Evolutionary conservation across 2,113 vertebrate genomes (phyloP), one percentile per base, ranked within the genome.

Genomic region (Platycercus adscitus): DNA sequence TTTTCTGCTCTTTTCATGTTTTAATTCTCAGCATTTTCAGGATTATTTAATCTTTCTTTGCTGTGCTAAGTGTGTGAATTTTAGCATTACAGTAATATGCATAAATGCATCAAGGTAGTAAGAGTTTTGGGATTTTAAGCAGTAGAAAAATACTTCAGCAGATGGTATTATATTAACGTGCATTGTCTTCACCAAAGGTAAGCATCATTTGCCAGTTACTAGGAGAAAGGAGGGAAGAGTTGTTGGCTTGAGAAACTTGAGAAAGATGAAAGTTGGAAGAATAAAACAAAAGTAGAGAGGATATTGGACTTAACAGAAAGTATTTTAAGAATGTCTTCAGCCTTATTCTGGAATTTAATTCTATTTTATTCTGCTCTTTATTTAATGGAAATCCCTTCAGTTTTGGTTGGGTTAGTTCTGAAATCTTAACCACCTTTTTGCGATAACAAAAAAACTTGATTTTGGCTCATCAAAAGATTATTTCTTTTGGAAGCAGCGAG

Each of bases 391-490:
- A 14, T 55, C 17, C 17, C 7, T 85, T 86, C 26, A 35, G 35
- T 72, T 77, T 50, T 35, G 23, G 4, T 66, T 71, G 31, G 17
- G 13, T 46, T 66, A 13, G 17, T 78, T 93, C 33, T 1, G 0
- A 49, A 50, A 78, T 82, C 31, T 58, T 39, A 0, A 1, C 44
- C 19, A 50, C 2, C 28, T 60, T 60, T 58, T 66, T 1, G 0
- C n/a, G 12, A 37, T 25, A 75, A 21, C 4, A 35, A 64, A 70
- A 70, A 78, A 71, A 47, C 1, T 13, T 16, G 9, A 26, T 46
- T 58, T 70, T 65, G 20, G 12, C 10, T 58, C 33, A 58, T 50
- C 63, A 86, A 37, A 58, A 71, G 17, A 47, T 47, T 1, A 25
- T 58, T 80, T 80, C 16, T 80, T 75, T 39, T 63, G 46, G 53